Evolutionary conservation across 2,888 invertebrate species (phyloP).

Genomic region (Zaprionus lineosus): DNA sequence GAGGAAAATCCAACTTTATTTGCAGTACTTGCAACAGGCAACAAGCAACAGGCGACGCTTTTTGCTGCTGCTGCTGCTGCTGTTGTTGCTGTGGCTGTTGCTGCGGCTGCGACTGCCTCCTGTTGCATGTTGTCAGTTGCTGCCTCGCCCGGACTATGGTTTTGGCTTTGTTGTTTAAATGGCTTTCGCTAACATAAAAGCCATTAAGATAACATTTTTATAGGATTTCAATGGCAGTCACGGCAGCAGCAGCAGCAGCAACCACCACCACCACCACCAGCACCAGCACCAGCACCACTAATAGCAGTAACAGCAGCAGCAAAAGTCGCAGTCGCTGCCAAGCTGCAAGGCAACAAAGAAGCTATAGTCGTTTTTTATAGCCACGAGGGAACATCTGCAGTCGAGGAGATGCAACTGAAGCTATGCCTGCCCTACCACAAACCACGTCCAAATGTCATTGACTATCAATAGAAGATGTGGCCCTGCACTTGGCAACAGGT

Average conservation of each 20-base stretch:
- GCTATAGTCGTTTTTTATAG: conserved; percentile 57
- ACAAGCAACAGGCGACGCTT: conserved; percentile 58
- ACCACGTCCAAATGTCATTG: conserved; percentile 75
- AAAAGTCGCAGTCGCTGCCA: conserved; percentile 28
- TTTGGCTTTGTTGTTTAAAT: conserved; percentile 69
- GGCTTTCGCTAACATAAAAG: conserved; percentile 81
- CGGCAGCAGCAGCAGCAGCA: conserved; percentile 45
- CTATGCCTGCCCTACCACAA: conserved; percentile 54
- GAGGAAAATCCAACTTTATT: conserved; percentile 77
- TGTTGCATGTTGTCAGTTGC: conserved; percentile 56
- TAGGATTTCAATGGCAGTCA: conserved; percentile 72
- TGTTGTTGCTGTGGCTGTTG: conserved; percentile 50
- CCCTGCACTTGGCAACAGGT: conserved; percentile 63
- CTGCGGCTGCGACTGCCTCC: conserved; percentile 19
- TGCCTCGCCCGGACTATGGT: conserved; percentile 45
- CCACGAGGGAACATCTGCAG: conserved; percentile 33
- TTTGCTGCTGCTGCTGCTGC: conserved; percentile 29
- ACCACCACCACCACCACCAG: conserved; percentile 24
- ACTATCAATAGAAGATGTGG: conserved; percentile 74
- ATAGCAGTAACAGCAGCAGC: conserved; percentile 32
- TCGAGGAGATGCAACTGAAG: conserved; percentile 3
- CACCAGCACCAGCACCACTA: conserved; percentile 26
- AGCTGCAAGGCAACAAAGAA: conserved; percentile 54
- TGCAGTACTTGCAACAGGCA: conserved; percentile 61
- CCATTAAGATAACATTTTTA: conserved; percentile 80